Evolutionary conservation across 1,140 invertebrate genomes (phyloP), one percentile per base, ranked within the genome.

Genomic region (Camponotus floridanus): DNA sequence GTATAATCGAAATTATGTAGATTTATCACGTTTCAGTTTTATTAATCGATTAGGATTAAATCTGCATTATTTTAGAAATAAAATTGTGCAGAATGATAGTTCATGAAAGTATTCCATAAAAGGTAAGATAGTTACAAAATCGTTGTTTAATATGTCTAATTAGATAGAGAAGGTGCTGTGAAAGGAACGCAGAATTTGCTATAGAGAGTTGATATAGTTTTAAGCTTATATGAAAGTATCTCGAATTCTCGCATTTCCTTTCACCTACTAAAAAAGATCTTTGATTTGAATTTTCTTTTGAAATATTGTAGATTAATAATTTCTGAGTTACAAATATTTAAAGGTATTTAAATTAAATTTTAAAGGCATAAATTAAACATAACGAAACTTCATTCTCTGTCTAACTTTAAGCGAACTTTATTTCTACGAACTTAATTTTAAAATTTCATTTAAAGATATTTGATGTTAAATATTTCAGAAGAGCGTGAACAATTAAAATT

Each of bases 151-250:
- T 26, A 13, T 61, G 59, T 39, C 11, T 3, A 61, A 8, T 61
- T 76, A 26, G 61, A 15, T 31, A 31, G 21, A 26, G 62, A 42
- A n/a, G 21, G 42, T 42, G 2, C 33, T 15, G 42, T 61, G 61
- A 76, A 76, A 76, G 55, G 39, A 62, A 76, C 21, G 62, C 7
- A 57, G 36, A 55, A 5, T 76, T 31, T 21, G 3, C 74, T 45
- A 6, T 42, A 64, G 55, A 76, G 13, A 42, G 15, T 26, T 76
- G 57, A 74, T 74, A 76, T 76, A 62, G 9, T 15, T 42, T 42
- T 39, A 39, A 39, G 36, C 21, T 42, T 42, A 5, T 62, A 62
- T 9, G 6, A 18, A 15, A 51, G 61, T 62, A 78, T 78, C 6
- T 64, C 59, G 26, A 11, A 26, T 78, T 45, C 18, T 31, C 21